Conservation (phyloP, 2,797 vertebrate genomes). For the Rhadinocentrus ornatus region DNA sequence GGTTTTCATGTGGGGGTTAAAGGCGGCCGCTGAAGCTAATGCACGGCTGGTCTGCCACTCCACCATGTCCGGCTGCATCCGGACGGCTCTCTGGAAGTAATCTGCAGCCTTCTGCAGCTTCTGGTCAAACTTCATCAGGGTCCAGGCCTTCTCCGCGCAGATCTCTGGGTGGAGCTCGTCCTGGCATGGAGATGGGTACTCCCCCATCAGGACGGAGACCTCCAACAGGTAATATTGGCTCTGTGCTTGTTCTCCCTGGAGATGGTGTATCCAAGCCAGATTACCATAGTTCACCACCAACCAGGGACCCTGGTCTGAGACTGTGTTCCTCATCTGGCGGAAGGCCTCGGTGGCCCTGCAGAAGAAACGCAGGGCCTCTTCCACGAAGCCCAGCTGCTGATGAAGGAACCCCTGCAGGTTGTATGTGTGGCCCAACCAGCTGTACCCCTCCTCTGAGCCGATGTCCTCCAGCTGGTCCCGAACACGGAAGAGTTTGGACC, state of each 20-base stretch:
- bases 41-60: slow-evolving; percentile 69
- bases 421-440: background rate
- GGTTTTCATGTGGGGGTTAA: background rate
- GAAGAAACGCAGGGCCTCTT: background rate
- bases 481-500: background rate
- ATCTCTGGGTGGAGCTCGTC: slow-evolving; percentile 68
- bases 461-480: background rate
- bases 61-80: slow-evolving; percentile 66
- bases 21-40: slow-evolving; percentile 16
- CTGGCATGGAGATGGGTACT: slow-evolving; percentile 52
- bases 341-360: background rate
- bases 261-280: slow-evolving; percentile 65
- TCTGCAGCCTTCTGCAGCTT: slow-evolving; percentile 32
- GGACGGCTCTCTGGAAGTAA: slow-evolving; percentile 66
- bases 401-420: background rate
- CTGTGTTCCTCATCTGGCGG: slow-evolving; percentile 33
- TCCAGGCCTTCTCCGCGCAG: slow-evolving; percentile 75
- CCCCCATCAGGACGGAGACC: slow-evolving; percentile 35
- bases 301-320: slow-evolving; percentile 62
- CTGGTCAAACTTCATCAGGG: slow-evolving; percentile 59
- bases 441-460: background rate
- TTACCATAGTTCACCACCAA: slow-evolving; percentile 68
- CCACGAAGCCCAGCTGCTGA: background rate
- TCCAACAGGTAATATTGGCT: slow-evolving; percentile 39
- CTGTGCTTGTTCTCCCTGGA: slow-evolving; percentile 25